phyloP scores from a whole-genome alignment of 1,140 invertebrate species.

The Cecropterus lyciades region DNA sequence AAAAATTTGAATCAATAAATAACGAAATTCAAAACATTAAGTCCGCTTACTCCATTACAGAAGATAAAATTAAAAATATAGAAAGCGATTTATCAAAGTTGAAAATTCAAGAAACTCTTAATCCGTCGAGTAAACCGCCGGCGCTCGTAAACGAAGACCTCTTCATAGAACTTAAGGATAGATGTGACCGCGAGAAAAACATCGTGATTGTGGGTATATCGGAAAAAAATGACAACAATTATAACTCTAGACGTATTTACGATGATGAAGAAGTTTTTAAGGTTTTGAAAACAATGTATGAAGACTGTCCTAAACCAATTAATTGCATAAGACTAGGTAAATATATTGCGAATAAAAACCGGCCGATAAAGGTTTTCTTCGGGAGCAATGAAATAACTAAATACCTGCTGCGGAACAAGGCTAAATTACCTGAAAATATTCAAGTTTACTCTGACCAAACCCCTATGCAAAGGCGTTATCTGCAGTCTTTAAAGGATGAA shows the following conservation, averaged over 20 bases:
- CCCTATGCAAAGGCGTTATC: constrained; percentile 31
- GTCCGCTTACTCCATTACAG: constrained; percentile 4
- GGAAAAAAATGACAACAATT: constrained; percentile 41
- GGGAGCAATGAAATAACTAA: constrained; percentile 16
- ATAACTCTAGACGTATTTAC: constrained; percentile 2
- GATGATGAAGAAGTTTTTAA: constrained; percentile 22
- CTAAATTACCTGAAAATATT: constrained; percentile 37
- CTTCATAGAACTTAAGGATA: constrained; percentile 32
- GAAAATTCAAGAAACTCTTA: background rate
- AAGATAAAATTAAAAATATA: constrained; percentile 34
- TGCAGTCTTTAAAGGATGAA: constrained; percentile 31
- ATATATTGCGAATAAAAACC: constrained; percentile 37
- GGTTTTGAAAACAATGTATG: constrained; percentile 15
- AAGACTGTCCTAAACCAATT: constrained; percentile 38
- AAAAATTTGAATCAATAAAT: constrained; percentile 11
- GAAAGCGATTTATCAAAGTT: constrained; percentile 22
- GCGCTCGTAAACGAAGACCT: background rate
- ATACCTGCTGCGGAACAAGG: constrained; percentile 36
- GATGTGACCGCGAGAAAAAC: constrained; percentile 42
- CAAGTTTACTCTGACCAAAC: constrained; percentile 45
- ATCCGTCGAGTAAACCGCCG: constrained; percentile 14
- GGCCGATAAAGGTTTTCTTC: constrained; percentile 40
- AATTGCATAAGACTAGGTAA: constrained; percentile 42
- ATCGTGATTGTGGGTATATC: constrained; percentile 43
- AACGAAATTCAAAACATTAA: constrained; percentile 40